Evolutionary conservation across 2,888 invertebrate species (phyloP).

Genomic region (Paralinhomoeus sp.): DNA sequence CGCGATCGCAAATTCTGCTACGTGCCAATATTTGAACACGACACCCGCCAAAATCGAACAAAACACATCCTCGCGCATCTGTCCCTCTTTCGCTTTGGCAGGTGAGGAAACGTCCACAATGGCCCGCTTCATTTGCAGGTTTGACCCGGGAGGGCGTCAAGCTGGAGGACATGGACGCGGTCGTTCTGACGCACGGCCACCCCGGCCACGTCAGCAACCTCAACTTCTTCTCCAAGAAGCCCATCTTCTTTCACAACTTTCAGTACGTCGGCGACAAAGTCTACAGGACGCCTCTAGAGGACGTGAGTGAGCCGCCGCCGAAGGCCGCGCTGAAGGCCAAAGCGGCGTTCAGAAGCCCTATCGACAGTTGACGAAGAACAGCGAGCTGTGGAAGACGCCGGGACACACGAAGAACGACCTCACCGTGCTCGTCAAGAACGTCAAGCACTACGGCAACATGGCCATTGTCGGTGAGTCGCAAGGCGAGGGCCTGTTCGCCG

Average conservation of each 20-base stretch:
- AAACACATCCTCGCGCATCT: too few relatives aligned
- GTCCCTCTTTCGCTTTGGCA: too few relatives aligned
- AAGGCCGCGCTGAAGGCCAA: not conserved
- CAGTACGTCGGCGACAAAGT: constrained; percentile 20
- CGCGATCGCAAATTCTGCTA: too few relatives aligned
- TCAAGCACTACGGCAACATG: too few relatives aligned
- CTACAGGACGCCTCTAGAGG: constrained; percentile 16
- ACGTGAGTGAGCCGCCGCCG: constrained; percentile 6
- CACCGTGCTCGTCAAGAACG: not conserved
- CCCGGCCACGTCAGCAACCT: constrained; percentile 21
- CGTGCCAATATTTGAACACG: too few relatives aligned
- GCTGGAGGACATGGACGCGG: constrained; percentile 17
- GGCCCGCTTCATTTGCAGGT: constrained; percentile 13
- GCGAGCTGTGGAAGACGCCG: constrained; percentile 22
- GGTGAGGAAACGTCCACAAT: too few relatives aligned
- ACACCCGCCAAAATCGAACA: too few relatives aligned
- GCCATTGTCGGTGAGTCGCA: too few relatives aligned
- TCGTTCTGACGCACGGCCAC: constrained; percentile 20
- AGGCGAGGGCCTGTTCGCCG: too few relatives aligned
- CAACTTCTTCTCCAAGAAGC: constrained; percentile 22
- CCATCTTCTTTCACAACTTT: constrained; percentile 18
- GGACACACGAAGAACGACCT: too few relatives aligned
- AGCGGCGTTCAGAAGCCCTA: constrained; percentile 15
- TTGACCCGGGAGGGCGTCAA: constrained; percentile 16
- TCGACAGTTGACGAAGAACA: constrained; percentile 16